Evolutionary conservation across 1,140 invertebrate species (phyloP).

Genomic region (Triops cancriformis): DNA sequence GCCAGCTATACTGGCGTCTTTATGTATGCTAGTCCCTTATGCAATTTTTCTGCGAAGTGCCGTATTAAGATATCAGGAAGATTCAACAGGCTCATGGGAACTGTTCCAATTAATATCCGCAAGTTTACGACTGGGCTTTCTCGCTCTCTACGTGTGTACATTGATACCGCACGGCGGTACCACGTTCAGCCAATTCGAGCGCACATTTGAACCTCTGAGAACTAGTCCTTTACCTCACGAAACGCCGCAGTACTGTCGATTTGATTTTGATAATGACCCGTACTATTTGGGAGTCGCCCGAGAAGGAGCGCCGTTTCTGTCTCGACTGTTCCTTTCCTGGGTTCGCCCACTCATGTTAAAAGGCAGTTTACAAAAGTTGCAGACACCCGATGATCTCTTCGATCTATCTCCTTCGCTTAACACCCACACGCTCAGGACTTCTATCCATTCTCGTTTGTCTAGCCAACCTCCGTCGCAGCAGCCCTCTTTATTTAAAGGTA

Average conservation of each 20-base stretch:
- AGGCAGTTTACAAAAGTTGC: conserved; percentile 55
- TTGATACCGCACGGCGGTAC: conserved; percentile 28
- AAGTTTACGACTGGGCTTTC: not conserved
- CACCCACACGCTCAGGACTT: conserved; percentile 39
- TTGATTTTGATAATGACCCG: conserved; percentile 45
- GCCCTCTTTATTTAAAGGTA: conserved; percentile 24
- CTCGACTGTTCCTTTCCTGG: conserved; percentile 77
- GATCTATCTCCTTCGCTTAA: conserved; percentile 65
- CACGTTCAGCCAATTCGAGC: not conserved
- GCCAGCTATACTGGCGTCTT: not conserved
- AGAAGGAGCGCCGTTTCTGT: conserved; percentile 58
- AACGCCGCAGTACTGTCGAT: conserved; percentile 14
- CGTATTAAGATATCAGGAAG: not conserved
- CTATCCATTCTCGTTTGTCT: conserved; percentile 36
- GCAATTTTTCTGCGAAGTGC: not conserved
- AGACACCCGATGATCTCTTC: conserved; percentile 70
- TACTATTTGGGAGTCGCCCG: conserved; percentile 67
- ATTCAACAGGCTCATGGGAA: not conserved
- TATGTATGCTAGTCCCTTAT: not conserved
- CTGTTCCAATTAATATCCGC: not conserved
- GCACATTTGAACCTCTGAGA: conserved; percentile 14
- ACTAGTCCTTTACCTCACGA: conserved; percentile 15
- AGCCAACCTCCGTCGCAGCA: conserved; percentile 30
- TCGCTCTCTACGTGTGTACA: conserved; percentile 26
- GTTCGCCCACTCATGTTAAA: conserved; percentile 75